Evolutionary conservation across 2,113 vertebrate species (phyloP), one percentile per base, ranked within the genome.

Genomic region (Mastomys coucha): DNA sequence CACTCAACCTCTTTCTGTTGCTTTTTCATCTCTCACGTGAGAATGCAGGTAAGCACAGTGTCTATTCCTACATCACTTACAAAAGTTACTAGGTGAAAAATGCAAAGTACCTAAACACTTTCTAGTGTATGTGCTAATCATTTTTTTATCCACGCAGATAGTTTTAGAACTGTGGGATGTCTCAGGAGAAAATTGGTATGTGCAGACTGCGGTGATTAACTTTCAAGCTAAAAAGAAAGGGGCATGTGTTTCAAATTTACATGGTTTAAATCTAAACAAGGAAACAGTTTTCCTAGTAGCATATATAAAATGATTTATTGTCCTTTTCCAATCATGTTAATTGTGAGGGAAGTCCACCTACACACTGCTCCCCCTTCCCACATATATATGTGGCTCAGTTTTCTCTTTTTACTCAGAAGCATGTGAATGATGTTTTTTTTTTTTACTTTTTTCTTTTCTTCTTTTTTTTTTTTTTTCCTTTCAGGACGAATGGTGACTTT

Each of bases 301-400:
- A 5, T 51, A 91, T 0, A 22, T 45, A 70, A 67, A 89, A 89
- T 2, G 56, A 67, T 6, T 92, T 4, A 70, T 33, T 85, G 4
- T 76, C 78, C 96, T 86, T 78, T 92, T 56, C n/a, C n/a, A 91
- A 82, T 87, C 92, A 94, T 78, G 39, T 72, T 90, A 97, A 88
- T 93, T 36, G 77, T 53, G 16, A 31, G 75, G n/a, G 73, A 92
- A 93, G 24, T 91, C 22, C 26, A 24, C 73, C 45, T 45, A 45
- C 45, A 45, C 45, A 45, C 45, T 5, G 45, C 45, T 5, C 45
- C 45, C 45, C 45, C 5, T 45, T 5, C 45, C 22, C 26, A 24
- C 73, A 24, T 36, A 91, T 97, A 94, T 51, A 51, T 42, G 26
- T 5, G 33, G 45, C 9, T 60, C 28, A 7, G 49, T 31, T 89